These are phyloP conservation scores for Athalia circularis DNA, from an alignment of 2,888 invertebrate species.

Conservation along the genomic window DNA sequence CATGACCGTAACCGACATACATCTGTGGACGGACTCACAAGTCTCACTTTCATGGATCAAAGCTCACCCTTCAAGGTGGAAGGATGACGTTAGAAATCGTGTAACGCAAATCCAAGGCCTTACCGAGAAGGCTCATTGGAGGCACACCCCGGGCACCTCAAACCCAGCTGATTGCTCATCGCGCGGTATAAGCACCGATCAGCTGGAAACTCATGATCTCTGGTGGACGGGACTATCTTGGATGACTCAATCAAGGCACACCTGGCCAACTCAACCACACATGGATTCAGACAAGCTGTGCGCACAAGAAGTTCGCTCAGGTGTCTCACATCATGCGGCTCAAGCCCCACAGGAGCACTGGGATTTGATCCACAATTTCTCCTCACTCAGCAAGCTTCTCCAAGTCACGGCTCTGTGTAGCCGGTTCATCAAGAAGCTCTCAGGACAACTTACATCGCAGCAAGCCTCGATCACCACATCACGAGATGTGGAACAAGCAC, in stretches of 20 bases:
- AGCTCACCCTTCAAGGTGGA: too few species aligned
- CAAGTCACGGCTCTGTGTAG: too few species aligned
- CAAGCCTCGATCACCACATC: background rate
- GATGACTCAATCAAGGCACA: conserved; percentile 27
- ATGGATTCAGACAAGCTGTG: background rate
- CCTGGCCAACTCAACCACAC: conserved; percentile 40
- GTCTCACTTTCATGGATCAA: too few species aligned
- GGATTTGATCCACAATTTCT: conserved; percentile 42
- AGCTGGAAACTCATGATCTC: too few species aligned
- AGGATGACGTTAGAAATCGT: too few species aligned
- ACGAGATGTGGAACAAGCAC: background rate
- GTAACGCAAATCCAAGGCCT: too few species aligned
- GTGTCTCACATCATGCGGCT: background rate
- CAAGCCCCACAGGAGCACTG: conserved; percentile 28
- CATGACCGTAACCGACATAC: too few species aligned
- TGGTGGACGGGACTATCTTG: conserved; percentile 50
- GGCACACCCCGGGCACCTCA: conserved; percentile 48
- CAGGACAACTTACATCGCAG: background rate
- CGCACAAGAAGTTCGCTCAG: background rate
- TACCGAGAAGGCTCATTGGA: conserved; percentile 38
- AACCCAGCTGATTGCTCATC: conserved; percentile 54
- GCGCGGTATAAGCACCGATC: conserved; percentile 44
- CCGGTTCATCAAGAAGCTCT: conserved; percentile 9
- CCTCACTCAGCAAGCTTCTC: conserved; percentile 28
- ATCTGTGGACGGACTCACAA: too few species aligned